These are phyloP conservation scores for Laterallus jamaicensis DNA, from an alignment of 2,113 vertebrate genomes.

Conservation along the genomic window DNA sequence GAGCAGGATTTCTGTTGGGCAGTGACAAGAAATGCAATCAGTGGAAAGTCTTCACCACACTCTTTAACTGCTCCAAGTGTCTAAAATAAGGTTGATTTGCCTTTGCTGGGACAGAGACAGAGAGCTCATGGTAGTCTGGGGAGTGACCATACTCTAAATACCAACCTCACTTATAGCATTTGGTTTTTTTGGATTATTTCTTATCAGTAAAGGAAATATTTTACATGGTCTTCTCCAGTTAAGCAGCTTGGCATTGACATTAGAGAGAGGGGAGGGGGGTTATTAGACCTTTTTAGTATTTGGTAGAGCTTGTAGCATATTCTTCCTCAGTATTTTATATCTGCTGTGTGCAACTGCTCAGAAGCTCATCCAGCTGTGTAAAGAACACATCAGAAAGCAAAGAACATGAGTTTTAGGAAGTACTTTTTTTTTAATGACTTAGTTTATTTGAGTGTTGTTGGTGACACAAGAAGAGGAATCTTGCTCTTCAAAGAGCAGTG, in stretches of 20 bases:
- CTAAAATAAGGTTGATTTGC: neutral
- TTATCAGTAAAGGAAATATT: neutral
- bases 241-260: neutral
- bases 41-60: rapidly evolving
- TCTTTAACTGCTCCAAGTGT: neutral
- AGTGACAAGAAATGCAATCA: neutral
- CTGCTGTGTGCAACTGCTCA: neutral
- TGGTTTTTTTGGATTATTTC: neutral
- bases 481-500: neutral
- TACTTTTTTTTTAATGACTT: neutral
- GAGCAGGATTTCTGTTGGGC: neutral
- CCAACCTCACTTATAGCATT: neutral
- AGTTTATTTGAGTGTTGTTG: neutral
- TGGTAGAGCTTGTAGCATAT: neutral
- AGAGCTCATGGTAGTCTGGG: neutral
- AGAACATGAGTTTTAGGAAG: neutral
- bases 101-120: neutral
- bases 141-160: neutral
- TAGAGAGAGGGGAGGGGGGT: neutral
- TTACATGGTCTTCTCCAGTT: neutral
- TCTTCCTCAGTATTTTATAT: neutral
- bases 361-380: neutral
- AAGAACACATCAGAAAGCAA: neutral
- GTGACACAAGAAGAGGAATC: neutral
- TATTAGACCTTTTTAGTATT: neutral